Conservation (phyloP, 2,888 invertebrate genomes). For the Agonopterix subpropinquella region DNA sequence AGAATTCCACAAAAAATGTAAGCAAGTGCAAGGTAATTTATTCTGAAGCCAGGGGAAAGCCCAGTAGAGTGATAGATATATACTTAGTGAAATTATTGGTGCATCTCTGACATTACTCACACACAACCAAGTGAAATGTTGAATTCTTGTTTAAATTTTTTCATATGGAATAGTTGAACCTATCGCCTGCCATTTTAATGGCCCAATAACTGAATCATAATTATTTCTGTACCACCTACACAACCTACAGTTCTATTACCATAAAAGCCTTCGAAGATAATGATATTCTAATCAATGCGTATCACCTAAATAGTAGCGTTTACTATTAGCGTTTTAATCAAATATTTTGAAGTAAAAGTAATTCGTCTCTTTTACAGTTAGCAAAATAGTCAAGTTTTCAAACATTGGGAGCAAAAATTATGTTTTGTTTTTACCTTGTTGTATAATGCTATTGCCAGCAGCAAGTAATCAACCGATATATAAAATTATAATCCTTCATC, state of each 20-base stretch:
- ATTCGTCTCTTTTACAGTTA: slow-evolving; percentile 30
- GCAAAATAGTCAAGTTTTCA: slow-evolving; percentile 14
- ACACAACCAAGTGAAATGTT: slow-evolving; percentile 27
- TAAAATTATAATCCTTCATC: slow-evolving; percentile 29
- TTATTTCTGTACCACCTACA: slow-evolving; percentile 28
- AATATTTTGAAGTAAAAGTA: slow-evolving; percentile 11
- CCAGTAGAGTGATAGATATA: slow-evolving; percentile 9
- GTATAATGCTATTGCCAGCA: slow-evolving; percentile 13
- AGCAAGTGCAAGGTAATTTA: slow-evolving; percentile 32
- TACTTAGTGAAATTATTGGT: slow-evolving; percentile 42
- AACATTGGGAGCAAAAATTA: slow-evolving; percentile 15
- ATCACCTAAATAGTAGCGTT: background rate
- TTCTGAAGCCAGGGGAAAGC: slow-evolving; percentile 33
- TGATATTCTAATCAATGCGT: slow-evolving; percentile 1
- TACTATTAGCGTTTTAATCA: too few relatives aligned
- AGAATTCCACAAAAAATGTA: slow-evolving; percentile 33
- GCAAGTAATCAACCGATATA: slow-evolving; percentile 14
- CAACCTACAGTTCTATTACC: slow-evolving; percentile 19
- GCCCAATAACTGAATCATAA: slow-evolving; percentile 3
- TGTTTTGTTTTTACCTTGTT: slow-evolving; percentile 23
- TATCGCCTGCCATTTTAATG: slow-evolving; percentile 2
- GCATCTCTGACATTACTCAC: slow-evolving; percentile 42
- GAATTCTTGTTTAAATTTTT: slow-evolving; percentile 5
- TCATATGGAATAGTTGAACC: background rate
- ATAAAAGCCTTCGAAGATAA: slow-evolving; percentile 20